Percentiles rank a stretch among this genome's conserved stretches.
These are phyloP conservation scores for Herpetotheres cachinnans DNA, from an alignment of 2,113 vertebrate species.

Conservation along the genomic window DNA sequence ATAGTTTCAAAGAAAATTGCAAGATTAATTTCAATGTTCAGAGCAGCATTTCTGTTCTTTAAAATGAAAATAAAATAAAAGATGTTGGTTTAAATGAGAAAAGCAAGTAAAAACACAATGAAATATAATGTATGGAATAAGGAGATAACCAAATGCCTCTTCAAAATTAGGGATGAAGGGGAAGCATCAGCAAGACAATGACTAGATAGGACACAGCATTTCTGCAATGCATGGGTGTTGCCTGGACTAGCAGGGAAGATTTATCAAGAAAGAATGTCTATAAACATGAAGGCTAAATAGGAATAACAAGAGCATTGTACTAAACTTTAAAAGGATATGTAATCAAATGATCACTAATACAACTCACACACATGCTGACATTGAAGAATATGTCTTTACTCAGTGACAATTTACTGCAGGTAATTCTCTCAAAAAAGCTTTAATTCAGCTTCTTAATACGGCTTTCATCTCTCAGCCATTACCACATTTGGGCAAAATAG, in stretches of 20 bases:
- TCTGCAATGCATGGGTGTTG: not conserved
- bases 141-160: not conserved
- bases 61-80: not conserved
- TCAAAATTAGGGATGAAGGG: not conserved
- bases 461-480: not conserved
- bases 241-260: not conserved
- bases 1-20: not conserved
- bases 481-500: accelerated
- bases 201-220: not conserved
- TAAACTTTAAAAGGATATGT: not conserved
- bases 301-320: not conserved
- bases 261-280: not conserved
- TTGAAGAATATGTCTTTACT: not conserved
- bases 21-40: not conserved
- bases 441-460: too few relatives aligned
- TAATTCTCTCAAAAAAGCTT: not conserved
- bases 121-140: not conserved
- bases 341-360: not conserved
- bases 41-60: accelerated
- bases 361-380: accelerated
- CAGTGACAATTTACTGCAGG: not conserved
- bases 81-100: not conserved
- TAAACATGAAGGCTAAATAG: not conserved
- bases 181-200: not conserved
- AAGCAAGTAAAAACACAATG: not conserved